Base-by-base conservation (phyloP, 2,888 invertebrate species). In the Acrocyrtus sp. region DNA sequence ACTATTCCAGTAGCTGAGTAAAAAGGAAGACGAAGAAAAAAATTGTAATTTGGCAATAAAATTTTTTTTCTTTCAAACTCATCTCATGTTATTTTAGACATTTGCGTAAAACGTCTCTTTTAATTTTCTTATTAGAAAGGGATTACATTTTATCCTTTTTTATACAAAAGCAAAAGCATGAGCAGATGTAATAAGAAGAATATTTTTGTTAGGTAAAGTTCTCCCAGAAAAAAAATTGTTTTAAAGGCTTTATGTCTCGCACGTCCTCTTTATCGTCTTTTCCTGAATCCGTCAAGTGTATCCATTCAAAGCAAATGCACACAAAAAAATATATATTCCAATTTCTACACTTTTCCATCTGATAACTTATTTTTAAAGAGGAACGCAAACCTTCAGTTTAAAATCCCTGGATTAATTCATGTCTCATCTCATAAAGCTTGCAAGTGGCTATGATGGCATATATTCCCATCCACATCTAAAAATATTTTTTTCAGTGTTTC, bases 221-320 rank as follows among this genome's bases (percentile, higher is more conserved):
- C n/a, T n/a, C n/a, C n/a, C n/a, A n/a, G n/a, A n/a, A n/a, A n/a
- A n/a, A n/a, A n/a, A n/a, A n/a, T n/a, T n/a, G 12, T 34, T 34
- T 34, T 34, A 34, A 5, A 34, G 34, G 12, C 34, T 19, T 19
- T 45, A 17, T 45, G 45, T 45, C 45, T 45, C 45, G n/a, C n/a
- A 17, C 19, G 15, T 45, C 15, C 45, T 19, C 19, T 39, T 57
- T 41, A 57, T 41, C 47, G 19, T 26, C 24, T 29, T 2, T 27
- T 10, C 15, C 17, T 21, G 21, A 63, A 50, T 63, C 57, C 48
- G 48, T 70, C 70, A 57, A 62, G 62, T 62, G 62, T 56, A 50
- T 70, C 70, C 61, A 60, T 43, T 48, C 34, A 34, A 34, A 12
- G 12, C 34, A 5, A n/a, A n/a, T n/a, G n/a, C n/a, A n/a, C n/a